phyloP scores from a whole-genome alignment of 2,113 vertebrate genomes.

The Syngnathus scovelli region DNA sequence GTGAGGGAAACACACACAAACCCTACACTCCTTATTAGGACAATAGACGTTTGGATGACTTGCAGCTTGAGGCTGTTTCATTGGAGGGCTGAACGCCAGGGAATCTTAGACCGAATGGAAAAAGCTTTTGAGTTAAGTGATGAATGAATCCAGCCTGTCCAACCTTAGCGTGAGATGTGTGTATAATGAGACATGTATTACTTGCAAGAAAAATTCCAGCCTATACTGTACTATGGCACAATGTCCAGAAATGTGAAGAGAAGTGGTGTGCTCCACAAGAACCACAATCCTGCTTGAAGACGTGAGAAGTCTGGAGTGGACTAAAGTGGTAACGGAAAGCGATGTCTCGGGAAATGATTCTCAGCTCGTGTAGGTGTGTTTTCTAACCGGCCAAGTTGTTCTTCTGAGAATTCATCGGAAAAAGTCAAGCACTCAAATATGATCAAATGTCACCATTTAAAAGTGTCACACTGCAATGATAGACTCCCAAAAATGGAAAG shows the following conservation, averaged over 20 bases:
- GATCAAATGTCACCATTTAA: neutral
- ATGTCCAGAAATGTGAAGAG: neutral
- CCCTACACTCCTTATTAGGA: conserved; percentile 54
- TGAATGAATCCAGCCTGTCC: conserved; percentile 37
- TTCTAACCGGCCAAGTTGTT: neutral
- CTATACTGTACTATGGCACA: conserved; percentile 12
- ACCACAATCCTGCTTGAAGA: neutral
- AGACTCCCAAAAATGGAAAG: neutral
- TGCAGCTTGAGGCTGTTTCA: conserved; percentile 47
- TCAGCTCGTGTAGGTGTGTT: neutral
- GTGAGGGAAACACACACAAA: conserved; percentile 14
- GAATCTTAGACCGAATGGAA: conserved; percentile 41
- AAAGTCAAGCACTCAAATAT: neutral
- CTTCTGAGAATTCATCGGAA: neutral
- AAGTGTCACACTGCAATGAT: neutral
- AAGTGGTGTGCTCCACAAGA: neutral
- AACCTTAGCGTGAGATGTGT: conserved; percentile 15
- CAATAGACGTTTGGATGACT: conserved; percentile 50
- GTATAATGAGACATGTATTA: conserved; percentile 24
- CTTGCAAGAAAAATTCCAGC: conserved; percentile 37
- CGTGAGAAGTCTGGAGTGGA: neutral
- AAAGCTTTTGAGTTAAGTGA: conserved; percentile 44
- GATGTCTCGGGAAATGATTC: neutral
- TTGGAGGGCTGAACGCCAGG: conserved; percentile 35
- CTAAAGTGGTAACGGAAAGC: neutral